Conservation (phyloP, 2,797 vertebrate genomes). For the Cottoperca gobio region DNA sequence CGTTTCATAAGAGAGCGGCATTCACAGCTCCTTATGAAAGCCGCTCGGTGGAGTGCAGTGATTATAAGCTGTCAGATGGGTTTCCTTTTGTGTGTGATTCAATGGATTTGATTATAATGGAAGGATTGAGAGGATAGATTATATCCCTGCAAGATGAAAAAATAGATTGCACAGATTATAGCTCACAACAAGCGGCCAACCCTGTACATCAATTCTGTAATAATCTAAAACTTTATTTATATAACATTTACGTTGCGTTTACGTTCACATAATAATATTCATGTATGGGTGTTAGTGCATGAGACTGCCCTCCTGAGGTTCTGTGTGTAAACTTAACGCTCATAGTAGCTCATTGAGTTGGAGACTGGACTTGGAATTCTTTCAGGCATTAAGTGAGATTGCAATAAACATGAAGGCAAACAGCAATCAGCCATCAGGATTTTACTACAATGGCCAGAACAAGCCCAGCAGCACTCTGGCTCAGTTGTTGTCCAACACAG, state of each 20-base stretch:
- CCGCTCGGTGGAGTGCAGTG: conserved; percentile 15
- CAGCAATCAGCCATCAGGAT: not conserved
- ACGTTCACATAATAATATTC: not conserved
- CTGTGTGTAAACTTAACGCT: conserved; percentile 1
- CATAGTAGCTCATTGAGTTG: not conserved
- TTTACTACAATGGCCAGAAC: not conserved
- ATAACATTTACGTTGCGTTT: not conserved
- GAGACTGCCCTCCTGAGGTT: not conserved
- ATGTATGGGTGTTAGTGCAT: not conserved
- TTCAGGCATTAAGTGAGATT: not conserved
- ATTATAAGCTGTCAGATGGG: conserved; percentile 49
- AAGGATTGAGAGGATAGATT: conserved; percentile 31
- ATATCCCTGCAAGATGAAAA: not conserved
- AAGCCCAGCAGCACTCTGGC: not conserved
- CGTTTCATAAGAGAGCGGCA: conserved; percentile 15
- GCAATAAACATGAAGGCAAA: not conserved
- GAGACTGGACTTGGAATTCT: not conserved
- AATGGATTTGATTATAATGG: conserved; percentile 69
- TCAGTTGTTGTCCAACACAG: not conserved
- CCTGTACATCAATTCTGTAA: conserved; percentile 13
- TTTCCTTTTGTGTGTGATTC: conserved; percentile 58
- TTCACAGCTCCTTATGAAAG: conserved; percentile 32
- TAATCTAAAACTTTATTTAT: conserved; percentile 9
- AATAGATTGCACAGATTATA: not conserved
- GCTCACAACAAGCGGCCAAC: conserved; percentile 11